phyloP scores from a whole-genome alignment of 2,888 invertebrate genomes.

The Troglohyphantes excavatus region DNA sequence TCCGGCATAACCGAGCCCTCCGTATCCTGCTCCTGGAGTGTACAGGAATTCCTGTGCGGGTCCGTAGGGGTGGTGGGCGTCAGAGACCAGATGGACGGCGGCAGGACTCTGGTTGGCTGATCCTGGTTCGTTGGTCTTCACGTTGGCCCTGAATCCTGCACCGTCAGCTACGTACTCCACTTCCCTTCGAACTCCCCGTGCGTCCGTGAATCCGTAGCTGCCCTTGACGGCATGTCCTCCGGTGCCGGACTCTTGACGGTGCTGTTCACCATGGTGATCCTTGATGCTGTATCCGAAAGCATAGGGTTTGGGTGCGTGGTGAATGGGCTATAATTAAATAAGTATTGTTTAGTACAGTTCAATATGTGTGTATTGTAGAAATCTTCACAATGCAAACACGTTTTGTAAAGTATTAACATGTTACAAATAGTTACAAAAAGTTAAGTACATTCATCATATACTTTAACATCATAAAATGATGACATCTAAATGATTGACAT shows the following conservation, averaged over 20 bases:
- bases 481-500: no score
- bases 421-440: no score
- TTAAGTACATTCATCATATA: no score
- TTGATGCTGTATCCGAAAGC: constrained; percentile 15
- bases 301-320: constrained; percentile 1
- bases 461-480: no score
- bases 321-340: neutral
- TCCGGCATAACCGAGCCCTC: no score
- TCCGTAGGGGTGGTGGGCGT: neutral
- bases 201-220: constrained; percentile 27
- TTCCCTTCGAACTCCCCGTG: neutral
- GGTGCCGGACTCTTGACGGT: neutral
- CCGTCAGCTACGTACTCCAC: constrained; percentile 30
- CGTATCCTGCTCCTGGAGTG: neutral
- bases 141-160: constrained; percentile 14
- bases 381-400: no score
- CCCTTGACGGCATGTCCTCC: neutral
- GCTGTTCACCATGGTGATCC: constrained; percentile 17
- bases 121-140: constrained; percentile 36
- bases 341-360: no score
- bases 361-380: no score
- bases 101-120: constrained; percentile 24
- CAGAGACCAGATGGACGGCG: neutral
- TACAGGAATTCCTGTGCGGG: neutral
- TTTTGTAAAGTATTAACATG: no score